Base-by-base conservation (phyloP, 2,113 vertebrate species). In the Balaenoptera acutorostrata region DNA sequence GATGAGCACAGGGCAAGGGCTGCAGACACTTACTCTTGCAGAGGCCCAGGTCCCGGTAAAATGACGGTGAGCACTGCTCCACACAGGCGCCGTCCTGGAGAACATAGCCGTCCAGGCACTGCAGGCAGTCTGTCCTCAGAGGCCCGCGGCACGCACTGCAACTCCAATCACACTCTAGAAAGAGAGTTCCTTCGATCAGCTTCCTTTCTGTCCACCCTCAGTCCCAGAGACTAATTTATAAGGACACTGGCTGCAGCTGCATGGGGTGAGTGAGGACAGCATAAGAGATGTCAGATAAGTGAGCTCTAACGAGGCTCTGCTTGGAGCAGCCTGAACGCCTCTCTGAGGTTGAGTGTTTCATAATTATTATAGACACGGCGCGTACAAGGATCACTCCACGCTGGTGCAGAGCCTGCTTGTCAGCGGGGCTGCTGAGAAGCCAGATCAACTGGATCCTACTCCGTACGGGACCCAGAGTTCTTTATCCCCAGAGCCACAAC, bases 81-180 rank as follows among this genome's bases (percentile, higher is more conserved):
- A 98, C 72, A 27, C 99, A 99, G 29, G 99, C 90, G 0, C 99
- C 99, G 0, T 99, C 97, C 25, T 99, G 99, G 57, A 99, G 98
- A 55, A 99, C 52, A 0, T 99, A 98, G 55, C 99, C 99, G 13
- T 99, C 99, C 99, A 99, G 99, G 97, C 99, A 99, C 98, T 99
- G 99, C 96, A 99, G 98, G 98, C 99, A 99, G 98, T 99, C 99
- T 0, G 98, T 99, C 41, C 97, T 98, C 78, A 98, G 98, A 1
- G 99, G 99, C 8, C 99, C 99, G 7, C 89, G 98, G 39, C 99
- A 99, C 1, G 98, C 98, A 0, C 99, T 99, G 90, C 99, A 99
- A 98, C 99, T 99, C 99, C 99, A 99, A 94, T 99, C 99, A 64
- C 99, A 99, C 98, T 99, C 99, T 99, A 96, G 18, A 97, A 98